These are phyloP conservation scores for Anser cygnoides DNA, from an alignment of 2,113 vertebrate genomes.

Conservation along the genomic window DNA sequence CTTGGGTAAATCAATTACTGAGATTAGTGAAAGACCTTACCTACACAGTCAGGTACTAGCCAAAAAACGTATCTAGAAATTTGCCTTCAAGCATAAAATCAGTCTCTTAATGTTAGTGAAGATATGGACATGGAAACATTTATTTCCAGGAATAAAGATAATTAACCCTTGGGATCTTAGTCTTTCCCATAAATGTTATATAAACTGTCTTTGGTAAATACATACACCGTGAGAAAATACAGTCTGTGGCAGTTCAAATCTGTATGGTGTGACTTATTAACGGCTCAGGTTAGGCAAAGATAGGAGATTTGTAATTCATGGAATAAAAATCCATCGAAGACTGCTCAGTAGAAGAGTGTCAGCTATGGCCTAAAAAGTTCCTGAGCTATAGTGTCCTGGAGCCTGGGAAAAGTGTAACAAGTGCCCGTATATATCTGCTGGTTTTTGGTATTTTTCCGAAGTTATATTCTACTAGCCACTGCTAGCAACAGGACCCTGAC, in stretches of 20 bases:
- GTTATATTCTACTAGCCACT: neutral
- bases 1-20: neutral
- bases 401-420: neutral
- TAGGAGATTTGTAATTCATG: neutral
- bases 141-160: neutral
- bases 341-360: neutral
- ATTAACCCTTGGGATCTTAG: neutral
- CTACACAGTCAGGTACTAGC: neutral
- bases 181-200: neutral
- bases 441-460: neutral
- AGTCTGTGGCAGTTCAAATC: neutral
- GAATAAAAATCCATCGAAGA: neutral
- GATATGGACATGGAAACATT: neutral
- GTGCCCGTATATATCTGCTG: neutral
- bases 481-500: neutral
- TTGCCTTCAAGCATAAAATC: neutral
- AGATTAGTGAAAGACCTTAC: neutral
- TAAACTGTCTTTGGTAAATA: neutral
- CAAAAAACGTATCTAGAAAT: neutral
- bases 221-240: neutral
- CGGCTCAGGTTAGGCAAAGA: neutral
- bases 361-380: neutral
- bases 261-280: rapidly evolving
- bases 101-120: neutral
- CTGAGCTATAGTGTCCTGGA: neutral